Evolutionary conservation across 2,888 invertebrate species (phyloP).

Genomic region (Drosophila meridionalis): DNA sequence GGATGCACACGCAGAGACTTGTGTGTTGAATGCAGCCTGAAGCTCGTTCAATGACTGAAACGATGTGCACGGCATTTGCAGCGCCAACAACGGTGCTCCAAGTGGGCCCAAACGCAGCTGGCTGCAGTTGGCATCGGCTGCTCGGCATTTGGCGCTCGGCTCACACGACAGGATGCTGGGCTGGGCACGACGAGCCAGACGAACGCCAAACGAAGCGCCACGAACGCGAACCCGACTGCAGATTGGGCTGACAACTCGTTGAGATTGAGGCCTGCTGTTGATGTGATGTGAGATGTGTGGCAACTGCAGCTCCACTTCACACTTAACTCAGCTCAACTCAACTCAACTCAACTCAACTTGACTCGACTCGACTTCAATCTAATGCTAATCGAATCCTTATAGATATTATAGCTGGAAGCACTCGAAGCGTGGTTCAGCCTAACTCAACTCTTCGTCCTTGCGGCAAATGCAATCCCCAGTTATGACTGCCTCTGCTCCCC

Average conservation of each 20-base stretch:
- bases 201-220: background rate
- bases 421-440: background rate
- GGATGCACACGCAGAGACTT: conserved; percentile 28
- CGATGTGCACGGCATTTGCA: conserved; percentile 69
- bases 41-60: conserved; percentile 71
- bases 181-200: conserved; percentile 3
- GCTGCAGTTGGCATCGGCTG: conserved; percentile 40
- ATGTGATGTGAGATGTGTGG: conserved; percentile 8
- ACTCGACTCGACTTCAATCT: background rate
- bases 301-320: conserved; percentile 7
- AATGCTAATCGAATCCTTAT: conserved; percentile 1
- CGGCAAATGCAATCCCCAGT: background rate
- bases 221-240: conserved; percentile 25
- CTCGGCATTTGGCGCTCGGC: conserved; percentile 40
- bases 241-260: conserved; percentile 29
- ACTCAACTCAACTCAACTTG: background rate
- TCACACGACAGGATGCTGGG: conserved; percentile 39
- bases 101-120: conserved; percentile 4
- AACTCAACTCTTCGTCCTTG: background rate
- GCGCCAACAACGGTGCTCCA: conserved; percentile 30
- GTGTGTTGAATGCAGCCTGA: conserved; percentile 76
- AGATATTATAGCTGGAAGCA: background rate
- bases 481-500: background rate
- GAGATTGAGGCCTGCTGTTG: conserved; percentile 15
- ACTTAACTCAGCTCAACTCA: background rate